Evolutionary conservation across 2,888 invertebrate species (phyloP).

Genomic region (Acheta domesticus): DNA sequence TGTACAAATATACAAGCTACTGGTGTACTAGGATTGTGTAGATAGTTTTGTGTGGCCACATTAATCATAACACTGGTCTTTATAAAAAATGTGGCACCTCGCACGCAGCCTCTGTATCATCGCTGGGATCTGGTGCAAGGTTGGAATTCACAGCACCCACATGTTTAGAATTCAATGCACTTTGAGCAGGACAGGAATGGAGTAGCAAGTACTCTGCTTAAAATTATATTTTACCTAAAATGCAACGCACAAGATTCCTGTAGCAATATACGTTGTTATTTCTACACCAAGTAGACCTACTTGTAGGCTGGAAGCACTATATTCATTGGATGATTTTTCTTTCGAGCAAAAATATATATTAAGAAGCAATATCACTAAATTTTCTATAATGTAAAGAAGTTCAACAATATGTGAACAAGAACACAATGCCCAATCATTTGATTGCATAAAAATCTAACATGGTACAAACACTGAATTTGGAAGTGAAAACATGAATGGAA

Average conservation of each 20-base stretch:
- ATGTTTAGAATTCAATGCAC: constrained; percentile 7
- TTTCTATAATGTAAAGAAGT: constrained; percentile 8
- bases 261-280: neutral
- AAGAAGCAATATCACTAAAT: neutral
- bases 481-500: neutral
- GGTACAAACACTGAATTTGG: constrained; percentile 7
- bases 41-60: constrained; percentile 18
- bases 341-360: constrained; percentile 3
- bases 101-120: neutral
- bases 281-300: neutral
- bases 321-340: neutral
- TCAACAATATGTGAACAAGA: neutral
- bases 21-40: constrained; percentile 18
- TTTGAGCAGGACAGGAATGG: constrained; percentile 18
- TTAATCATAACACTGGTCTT: neutral
- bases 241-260: neutral
- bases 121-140: neutral
- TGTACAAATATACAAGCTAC: constrained; percentile 18
- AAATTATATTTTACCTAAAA: constrained; percentile 6
- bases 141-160: constrained; percentile 18
- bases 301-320: constrained; percentile 10
- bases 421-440: neutral
- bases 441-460: neutral
- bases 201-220: neutral
- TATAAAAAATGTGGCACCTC: neutral